Conservation (phyloP, 2,113 vertebrate species). For the Oryzias celebensis region DNA sequence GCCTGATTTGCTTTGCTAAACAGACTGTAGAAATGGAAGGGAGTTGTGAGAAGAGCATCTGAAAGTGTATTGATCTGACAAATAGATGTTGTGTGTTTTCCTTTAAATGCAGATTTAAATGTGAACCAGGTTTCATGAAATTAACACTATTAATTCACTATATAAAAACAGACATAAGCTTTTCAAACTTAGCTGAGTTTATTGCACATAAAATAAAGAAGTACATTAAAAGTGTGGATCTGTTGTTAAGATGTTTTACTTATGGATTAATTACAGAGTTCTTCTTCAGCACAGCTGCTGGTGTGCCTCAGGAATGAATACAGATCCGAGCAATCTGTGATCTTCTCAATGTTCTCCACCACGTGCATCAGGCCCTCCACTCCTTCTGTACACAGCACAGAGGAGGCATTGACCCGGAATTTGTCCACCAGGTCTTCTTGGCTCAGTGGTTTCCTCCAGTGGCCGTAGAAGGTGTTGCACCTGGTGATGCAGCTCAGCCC, state of each 20-base stretch:
- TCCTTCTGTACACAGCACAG: slow-evolving; percentile 66
- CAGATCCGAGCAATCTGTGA: slow-evolving; percentile 77
- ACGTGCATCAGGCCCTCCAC: slow-evolving; percentile 77
- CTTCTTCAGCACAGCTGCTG: neutral
- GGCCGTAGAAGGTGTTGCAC: slow-evolving; percentile 88
- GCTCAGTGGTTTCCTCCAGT: slow-evolving; percentile 90
- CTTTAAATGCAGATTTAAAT: too few species aligned
- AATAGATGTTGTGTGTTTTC: too few species aligned
- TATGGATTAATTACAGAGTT: neutral
- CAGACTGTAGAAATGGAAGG: neutral
- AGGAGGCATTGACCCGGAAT: slow-evolving; percentile 80
- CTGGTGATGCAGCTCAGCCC: slow-evolving; percentile 50
- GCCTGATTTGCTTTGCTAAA: slow-evolving; percentile 34
- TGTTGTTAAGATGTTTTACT: too few species aligned
- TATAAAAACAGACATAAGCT: too few species aligned
- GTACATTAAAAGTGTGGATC: too few species aligned
- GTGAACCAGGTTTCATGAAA: too few species aligned
- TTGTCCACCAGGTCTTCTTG: slow-evolving; percentile 83
- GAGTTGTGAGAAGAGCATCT: neutral
- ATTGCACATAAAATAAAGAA: too few species aligned
- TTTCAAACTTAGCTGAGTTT: too few species aligned
- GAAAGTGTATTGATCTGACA: too few species aligned
- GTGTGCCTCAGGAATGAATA: slow-evolving; percentile 68
- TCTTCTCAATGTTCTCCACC: slow-evolving; percentile 78
- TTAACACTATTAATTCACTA: too few species aligned